phyloP scores from a whole-genome alignment of 2,797 vertebrate genomes.

The Sternarchorhynchus goeldii region DNA sequence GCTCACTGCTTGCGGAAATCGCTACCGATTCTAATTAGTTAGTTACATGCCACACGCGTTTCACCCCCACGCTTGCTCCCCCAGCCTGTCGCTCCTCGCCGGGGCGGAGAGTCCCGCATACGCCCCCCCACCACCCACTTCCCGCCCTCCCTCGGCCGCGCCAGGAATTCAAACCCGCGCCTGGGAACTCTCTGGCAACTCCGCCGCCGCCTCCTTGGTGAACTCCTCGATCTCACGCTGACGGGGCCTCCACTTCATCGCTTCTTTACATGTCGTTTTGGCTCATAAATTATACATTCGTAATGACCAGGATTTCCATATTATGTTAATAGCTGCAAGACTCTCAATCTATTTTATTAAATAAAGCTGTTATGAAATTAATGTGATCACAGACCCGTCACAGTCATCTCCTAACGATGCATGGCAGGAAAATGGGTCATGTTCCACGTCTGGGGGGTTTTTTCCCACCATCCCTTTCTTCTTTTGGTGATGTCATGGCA shows the following conservation, averaged over 20 bases:
- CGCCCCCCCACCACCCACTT: conserved; percentile 2
- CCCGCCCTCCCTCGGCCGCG: no score
- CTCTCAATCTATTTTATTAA: conserved; percentile 82
- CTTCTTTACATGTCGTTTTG: conserved; percentile 54
- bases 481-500: conserved; percentile 66
- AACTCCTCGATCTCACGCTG: conserved; percentile 11
- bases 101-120: conserved; percentile 11
- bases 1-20: conserved; percentile 42
- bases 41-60: conserved; percentile 42
- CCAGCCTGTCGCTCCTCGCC: conserved; percentile 19
- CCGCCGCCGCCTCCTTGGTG: conserved; percentile 54
- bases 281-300: conserved; percentile 75
- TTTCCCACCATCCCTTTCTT: background rate
- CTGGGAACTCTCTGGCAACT: no score
- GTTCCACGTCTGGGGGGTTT: conserved; percentile 49
- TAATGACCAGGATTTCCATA: conserved; percentile 82
- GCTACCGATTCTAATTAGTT: conserved; percentile 51
- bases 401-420: conserved; percentile 73
- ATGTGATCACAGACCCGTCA: conserved; percentile 70
- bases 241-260: conserved; percentile 55
- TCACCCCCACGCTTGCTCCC: conserved; percentile 16
- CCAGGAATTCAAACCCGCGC: no score
- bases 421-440: conserved; percentile 62
- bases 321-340: conserved; percentile 76
- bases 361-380: conserved; percentile 81